Conservation (phyloP, 2,113 vertebrate genomes). For the Aegithalos caudatus region DNA sequence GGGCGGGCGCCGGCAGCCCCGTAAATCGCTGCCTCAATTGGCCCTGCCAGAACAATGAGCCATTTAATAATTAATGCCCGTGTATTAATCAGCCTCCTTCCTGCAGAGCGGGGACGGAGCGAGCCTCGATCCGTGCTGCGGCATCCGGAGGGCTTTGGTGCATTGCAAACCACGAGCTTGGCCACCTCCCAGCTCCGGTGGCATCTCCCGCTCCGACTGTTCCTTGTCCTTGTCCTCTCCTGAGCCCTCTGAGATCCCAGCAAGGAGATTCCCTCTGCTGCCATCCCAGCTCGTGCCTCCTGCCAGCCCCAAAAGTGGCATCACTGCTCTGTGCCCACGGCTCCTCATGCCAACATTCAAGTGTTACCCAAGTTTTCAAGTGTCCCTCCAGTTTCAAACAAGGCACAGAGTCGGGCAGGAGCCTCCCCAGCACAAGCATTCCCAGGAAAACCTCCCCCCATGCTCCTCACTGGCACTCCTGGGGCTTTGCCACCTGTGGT, state of each 20-base stretch:
- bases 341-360: rapidly evolving
- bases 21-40: conserved; percentile 1
- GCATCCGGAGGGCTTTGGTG: not conserved
- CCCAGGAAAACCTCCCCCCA: not conserved
- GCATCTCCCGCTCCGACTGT: rapidly evolving
- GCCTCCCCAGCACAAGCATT: not conserved
- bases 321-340: rapidly evolving
- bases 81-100: not conserved
- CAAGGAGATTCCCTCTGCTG: not conserved
- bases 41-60: conserved; percentile 1
- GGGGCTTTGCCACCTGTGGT: rapidly evolving
- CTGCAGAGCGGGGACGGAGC: not conserved
- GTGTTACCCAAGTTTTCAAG: rapidly evolving
- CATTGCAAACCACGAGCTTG: not conserved
- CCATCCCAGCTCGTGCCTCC: rapidly evolving
- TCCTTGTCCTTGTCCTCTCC: not conserved
- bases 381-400: rapidly evolving
- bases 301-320: rapidly evolving
- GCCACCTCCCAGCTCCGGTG: not conserved
- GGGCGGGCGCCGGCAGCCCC: not conserved
- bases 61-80: conserved; percentile 26
- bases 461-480: rapidly evolving
- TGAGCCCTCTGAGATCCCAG: rapidly evolving
- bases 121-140: not conserved
- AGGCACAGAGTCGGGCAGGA: not conserved